Evolutionary conservation across 2,888 invertebrate species (phyloP).

Genomic region (Torymus aiolomorphi): DNA sequence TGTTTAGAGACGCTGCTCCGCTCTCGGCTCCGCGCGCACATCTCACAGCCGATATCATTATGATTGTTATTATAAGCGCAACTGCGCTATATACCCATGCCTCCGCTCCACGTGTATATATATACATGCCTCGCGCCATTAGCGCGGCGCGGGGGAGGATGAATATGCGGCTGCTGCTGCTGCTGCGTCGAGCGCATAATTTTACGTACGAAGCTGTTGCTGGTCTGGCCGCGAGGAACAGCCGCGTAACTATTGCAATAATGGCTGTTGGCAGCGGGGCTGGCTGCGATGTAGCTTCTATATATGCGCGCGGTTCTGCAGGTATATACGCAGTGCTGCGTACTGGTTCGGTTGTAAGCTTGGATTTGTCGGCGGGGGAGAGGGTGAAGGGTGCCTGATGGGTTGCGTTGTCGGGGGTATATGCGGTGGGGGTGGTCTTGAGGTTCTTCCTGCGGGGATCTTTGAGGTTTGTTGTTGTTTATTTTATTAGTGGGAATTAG

Average conservation of each 20-base stretch:
- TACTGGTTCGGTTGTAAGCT: too few relatives aligned
- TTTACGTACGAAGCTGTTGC: slow-evolving; percentile 21
- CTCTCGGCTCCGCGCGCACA: neutral
- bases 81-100: neutral
- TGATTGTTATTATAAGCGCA: slow-evolving; percentile 32
- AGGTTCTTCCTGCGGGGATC: too few relatives aligned
- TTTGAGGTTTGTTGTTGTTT: too few relatives aligned
- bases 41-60: slow-evolving; percentile 21
- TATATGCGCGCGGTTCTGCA: too few relatives aligned
- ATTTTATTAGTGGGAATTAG: too few relatives aligned
- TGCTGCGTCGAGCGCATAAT: slow-evolving; percentile 35
- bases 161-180: slow-evolving; percentile 9
- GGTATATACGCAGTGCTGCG: too few relatives aligned
- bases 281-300: neutral
- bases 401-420: too few relatives aligned
- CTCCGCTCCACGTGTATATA: too few relatives aligned
- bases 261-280: slow-evolving; percentile 41
- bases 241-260: slow-evolving; percentile 45
- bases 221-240: slow-evolving; percentile 22
- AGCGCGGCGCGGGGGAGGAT: slow-evolving; percentile 25
- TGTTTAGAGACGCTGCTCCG: slow-evolving; percentile 61
- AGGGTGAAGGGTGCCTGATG: too few relatives aligned
- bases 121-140: slow-evolving; percentile 41
- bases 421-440: too few relatives aligned
- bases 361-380: too few relatives aligned